Conservation (phyloP, 2,888 invertebrate species). For the Crepidodera aurea region DNA sequence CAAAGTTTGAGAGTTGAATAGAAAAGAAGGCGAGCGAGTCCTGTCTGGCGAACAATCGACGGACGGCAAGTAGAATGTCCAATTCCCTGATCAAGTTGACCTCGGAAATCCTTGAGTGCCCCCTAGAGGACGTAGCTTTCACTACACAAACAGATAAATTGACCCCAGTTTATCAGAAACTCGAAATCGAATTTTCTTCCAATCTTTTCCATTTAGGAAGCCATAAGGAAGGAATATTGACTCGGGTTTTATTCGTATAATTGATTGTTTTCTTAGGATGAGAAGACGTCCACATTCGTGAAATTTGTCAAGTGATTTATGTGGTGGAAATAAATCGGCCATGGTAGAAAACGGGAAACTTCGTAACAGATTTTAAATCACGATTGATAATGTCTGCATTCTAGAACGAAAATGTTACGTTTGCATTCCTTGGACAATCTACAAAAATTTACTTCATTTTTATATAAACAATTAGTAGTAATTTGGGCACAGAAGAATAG, state of each 20-base stretch:
- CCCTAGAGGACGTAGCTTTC: slow-evolving; percentile 32
- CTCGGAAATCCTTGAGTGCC: slow-evolving; percentile 30
- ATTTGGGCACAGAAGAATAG: too few species aligned
- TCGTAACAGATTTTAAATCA: not conserved
- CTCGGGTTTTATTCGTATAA: slow-evolving; percentile 17
- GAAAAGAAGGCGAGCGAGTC: not conserved
- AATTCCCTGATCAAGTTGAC: slow-evolving; percentile 37
- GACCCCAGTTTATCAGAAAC: slow-evolving; percentile 32
- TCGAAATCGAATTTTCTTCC: slow-evolving; percentile 30
- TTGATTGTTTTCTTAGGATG: slow-evolving; percentile 31
- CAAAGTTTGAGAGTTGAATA: too few species aligned
- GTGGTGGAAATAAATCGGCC: not conserved
- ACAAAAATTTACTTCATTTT: too few species aligned
- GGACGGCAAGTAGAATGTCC: slow-evolving; percentile 19
- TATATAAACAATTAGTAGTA: too few species aligned
- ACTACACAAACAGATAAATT: slow-evolving; percentile 40
- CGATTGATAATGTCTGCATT: slow-evolving; percentile 9
- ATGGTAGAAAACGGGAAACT: not conserved
- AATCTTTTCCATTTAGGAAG: slow-evolving; percentile 31
- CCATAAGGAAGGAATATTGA: slow-evolving; percentile 26
- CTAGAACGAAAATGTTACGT: too few species aligned
- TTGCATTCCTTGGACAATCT: too few species aligned
- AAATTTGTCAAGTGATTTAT: slow-evolving; percentile 13
- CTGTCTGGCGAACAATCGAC: slow-evolving; percentile 18
- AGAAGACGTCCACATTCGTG: slow-evolving; percentile 6